Base-by-base conservation (phyloP, 1,140 invertebrate genomes). In the Drosophila pseudoananassae region DNA sequence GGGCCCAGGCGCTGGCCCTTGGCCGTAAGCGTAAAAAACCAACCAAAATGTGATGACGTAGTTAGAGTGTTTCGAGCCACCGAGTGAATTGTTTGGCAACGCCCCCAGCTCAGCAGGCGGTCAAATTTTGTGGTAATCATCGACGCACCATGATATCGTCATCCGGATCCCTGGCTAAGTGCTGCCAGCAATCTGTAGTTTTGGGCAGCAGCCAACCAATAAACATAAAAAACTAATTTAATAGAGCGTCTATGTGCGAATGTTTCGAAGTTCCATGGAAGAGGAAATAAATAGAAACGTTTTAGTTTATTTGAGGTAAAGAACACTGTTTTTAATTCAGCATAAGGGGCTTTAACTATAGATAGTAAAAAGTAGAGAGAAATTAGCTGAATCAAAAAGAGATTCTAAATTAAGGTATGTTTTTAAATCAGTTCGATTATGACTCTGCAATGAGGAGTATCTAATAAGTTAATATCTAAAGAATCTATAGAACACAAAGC, bases 51-150 rank as follows among this genome's bases (percentile, higher is more conserved):
- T 90, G 87, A 90, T 90, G 87, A 90, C 87, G 87, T 80, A 90
- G 85, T 85, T 90, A 75, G 76, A 69, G 76, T 54, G 70, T 53
- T 36, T 65, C 36, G 49, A 17, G 51, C 27, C 53, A 66, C 69
- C 74, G 73, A 61, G 77, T 59, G 81, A 87, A 83, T 90, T 83
- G 87, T 72, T 90, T 73, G 87, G 87, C 69, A 76, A 77, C 87
- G 87, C 87, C 87, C 87, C 83, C 57, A 54, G 83, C 70, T 68
- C 78, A 75, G 82, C 73, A 43, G 63, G 87, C 46, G 72, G 52
- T 76, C 73, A 52, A 56, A 71, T 68, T 82, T 71, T 77, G 76
- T 60, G 64, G 68, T 51, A 78, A 87, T 88, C 83, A 83, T 88
- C 65, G 78, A 50, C 71, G 71, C 58, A 47, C 63, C 60, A 72